Base-by-base conservation (phyloP, 35 echinoderm and acorn worm genomes). In the Ophiothrix spiculata region DNA sequence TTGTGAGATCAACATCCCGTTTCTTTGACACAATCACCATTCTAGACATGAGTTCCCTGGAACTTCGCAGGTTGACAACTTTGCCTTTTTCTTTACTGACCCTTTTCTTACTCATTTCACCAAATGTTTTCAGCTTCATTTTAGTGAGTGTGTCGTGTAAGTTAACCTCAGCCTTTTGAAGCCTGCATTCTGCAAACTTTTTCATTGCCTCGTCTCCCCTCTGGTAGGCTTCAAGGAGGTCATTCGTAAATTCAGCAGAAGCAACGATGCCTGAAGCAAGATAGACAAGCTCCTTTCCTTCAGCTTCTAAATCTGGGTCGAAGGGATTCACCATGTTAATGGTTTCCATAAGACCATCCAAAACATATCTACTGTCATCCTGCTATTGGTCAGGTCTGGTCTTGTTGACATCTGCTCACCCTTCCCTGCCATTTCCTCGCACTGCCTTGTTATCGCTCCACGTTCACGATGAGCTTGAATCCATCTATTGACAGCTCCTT, bases 401-500 rank as follows among this genome's bases (percentile, higher is more conserved):
- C 79, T 29, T 35, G 29, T 36, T 32, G 21, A 4, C 16, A 76
- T 37, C 29, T 32, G 77, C 35, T 88, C 32, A 33, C 86, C 54
- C 74, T 90, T 94, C 37, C 92, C 92, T 64, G 92, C 87, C 87
- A 94, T 90, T 34, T 94, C 83, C 73, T 94, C 92, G 87, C 85
- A 88, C 42, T 82, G 49, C 34, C 87, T 81, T 38, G 84, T 95
- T 0, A 95, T 95, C n/a, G 56, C 39, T 12, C 60, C 78, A 42
- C 93, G 16, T 75, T 90, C 93, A 84, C 84, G 88, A 76, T 91
- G 93, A 23, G 33, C 74, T 33, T 6, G 35, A 19, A 82, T 85
- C 93, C 84, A 94, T 10, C 86, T 37, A 64, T 84, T 91, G 15
- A 39, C 75, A 45, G 93, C 88, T 37, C 88, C 80, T 83, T 83